Conservation (phyloP, 1,140 invertebrate species). For the Zaprionus lachaisei region DNA sequence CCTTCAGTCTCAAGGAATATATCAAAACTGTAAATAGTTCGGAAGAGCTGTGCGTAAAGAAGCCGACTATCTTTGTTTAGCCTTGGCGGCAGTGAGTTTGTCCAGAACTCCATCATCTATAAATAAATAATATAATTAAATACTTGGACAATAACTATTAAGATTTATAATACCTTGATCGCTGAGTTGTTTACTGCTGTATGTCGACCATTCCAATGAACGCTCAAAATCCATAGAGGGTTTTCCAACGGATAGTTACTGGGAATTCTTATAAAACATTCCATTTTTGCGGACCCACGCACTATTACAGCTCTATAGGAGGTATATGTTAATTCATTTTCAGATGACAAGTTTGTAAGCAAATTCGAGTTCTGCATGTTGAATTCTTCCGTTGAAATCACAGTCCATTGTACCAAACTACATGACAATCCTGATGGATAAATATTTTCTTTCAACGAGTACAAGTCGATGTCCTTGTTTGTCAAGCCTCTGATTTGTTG, state of each 20-base stretch:
- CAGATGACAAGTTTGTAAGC: constrained; percentile 86
- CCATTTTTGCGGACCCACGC: constrained; percentile 90
- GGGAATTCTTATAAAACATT: constrained; percentile 90
- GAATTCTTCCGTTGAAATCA: constrained; percentile 88
- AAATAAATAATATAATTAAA: constrained; percentile 16
- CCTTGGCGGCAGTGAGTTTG: constrained; percentile 86
- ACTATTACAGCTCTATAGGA: constrained; percentile 88
- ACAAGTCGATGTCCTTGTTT: constrained; percentile 86
- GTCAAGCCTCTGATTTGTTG: constrained; percentile 92
- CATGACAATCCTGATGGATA: constrained; percentile 85
- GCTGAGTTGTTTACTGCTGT: constrained; percentile 88
- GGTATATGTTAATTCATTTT: constrained; percentile 87
- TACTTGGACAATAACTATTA: neutral
- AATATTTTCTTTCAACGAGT: constrained; percentile 74
- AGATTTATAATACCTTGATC: constrained; percentile 86
- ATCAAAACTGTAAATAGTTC: constrained; percentile 93
- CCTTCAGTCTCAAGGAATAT: constrained; percentile 92
- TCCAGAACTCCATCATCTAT: constrained; percentile 90
- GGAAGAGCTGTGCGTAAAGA: constrained; percentile 91
- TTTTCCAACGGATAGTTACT: constrained; percentile 92
- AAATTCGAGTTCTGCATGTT: constrained; percentile 85
- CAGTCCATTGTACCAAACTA: constrained; percentile 88
- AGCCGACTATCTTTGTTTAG: constrained; percentile 76
- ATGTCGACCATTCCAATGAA: constrained; percentile 89
- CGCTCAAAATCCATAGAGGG: constrained; percentile 90